Evolutionary conservation across 1,140 invertebrate genomes (phyloP).

Genomic region (Trichonephila inaurata): DNA sequence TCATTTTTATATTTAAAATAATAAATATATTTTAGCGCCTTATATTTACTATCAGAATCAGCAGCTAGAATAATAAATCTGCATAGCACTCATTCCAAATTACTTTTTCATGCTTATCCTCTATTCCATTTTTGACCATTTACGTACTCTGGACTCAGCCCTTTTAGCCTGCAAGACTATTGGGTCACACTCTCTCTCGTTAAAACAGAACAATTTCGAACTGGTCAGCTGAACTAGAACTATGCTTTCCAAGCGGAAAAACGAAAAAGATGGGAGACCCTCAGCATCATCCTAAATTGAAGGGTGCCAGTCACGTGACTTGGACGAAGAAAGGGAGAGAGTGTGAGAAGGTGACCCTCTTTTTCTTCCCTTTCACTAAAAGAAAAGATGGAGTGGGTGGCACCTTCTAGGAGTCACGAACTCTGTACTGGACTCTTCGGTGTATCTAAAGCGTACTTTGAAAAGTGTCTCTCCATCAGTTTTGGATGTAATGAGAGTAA

Average conservation of each 20-base stretch:
- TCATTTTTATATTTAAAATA: too few relatives aligned
- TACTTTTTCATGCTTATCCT: neutral
- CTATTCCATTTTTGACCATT: neutral
- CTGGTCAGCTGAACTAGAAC: conserved; percentile 28
- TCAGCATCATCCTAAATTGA: conserved; percentile 9
- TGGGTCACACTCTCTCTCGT: neutral
- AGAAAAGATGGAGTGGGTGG: neutral
- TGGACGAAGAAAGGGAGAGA: neutral
- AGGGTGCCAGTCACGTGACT: conserved; percentile 25
- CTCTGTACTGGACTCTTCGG: neutral
- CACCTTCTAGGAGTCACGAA: neutral
- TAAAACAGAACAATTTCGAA: neutral
- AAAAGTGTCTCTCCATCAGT: neutral
- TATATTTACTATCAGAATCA: too few relatives aligned
- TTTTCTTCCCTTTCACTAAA: neutral
- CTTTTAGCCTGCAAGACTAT: neutral
- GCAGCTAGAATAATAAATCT: too few relatives aligned
- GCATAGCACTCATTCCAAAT: neutral
- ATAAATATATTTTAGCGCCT: too few relatives aligned
- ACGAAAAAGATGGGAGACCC: conserved; percentile 24
- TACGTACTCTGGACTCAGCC: neutral
- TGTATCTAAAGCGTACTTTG: neutral
- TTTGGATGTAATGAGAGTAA: neutral
- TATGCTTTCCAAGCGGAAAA: neutral
- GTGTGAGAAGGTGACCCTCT: neutral